Conservation (phyloP, 2,888 invertebrate species). For the Chrysolina oricalcia region DNA sequence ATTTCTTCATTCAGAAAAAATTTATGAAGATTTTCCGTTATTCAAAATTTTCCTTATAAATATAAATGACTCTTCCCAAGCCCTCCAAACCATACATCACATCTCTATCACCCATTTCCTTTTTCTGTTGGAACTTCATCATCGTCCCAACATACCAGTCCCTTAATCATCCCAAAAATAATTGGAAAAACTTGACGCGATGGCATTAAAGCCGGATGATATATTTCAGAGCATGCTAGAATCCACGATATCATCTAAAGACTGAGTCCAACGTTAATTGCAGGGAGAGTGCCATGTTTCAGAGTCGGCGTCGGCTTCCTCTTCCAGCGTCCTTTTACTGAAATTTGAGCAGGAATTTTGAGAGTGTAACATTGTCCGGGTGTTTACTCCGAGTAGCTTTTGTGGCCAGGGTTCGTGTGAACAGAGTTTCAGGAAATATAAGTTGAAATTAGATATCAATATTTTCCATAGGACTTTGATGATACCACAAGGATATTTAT, state of each 20-base stretch:
- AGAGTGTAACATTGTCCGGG: too few relatives aligned
- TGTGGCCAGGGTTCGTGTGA: too few relatives aligned
- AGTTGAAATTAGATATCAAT: too few relatives aligned
- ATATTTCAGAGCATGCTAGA: constrained; percentile 14
- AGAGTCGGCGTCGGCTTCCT: not conserved
- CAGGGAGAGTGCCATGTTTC: not conserved
- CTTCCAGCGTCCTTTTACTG: not conserved
- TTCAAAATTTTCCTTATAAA: too few relatives aligned
- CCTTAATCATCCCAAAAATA: constrained; percentile 2
- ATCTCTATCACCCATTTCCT: not conserved
- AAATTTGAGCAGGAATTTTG: too few relatives aligned
- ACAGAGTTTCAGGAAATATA: too few relatives aligned
- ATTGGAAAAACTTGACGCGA: not conserved
- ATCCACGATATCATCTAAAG: constrained; percentile 5
- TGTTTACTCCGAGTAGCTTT: too few relatives aligned
- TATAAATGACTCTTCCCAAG: not conserved
- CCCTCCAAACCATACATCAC: not conserved
- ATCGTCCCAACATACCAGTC: not conserved
- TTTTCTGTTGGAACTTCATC: not conserved
- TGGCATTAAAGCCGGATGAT: constrained; percentile 2
- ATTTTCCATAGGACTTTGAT: too few relatives aligned
- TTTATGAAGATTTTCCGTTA: too few relatives aligned
- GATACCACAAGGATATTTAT: too few relatives aligned
- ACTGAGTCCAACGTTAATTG: constrained; percentile 9
- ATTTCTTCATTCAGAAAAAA: too few relatives aligned